phyloP scores from a whole-genome alignment of 2,888 invertebrate genomes.

The Lycocerus yunnanus region DNA sequence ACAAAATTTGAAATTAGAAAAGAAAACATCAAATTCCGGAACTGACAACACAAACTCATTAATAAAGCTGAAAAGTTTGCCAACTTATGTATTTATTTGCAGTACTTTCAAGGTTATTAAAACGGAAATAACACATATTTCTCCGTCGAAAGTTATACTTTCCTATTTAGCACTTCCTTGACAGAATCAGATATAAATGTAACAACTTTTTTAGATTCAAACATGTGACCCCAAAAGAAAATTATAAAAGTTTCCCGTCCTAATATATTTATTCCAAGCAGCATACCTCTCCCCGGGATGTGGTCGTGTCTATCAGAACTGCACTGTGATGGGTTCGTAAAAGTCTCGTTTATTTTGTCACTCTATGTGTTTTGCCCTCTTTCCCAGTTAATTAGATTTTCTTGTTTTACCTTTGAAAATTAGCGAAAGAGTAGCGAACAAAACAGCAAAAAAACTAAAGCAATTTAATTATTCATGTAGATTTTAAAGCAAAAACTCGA shows the following conservation, averaged over 20 bases:
- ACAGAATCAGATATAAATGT: slow-evolving; percentile 15
- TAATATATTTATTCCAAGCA: background rate
- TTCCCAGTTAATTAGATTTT: background rate
- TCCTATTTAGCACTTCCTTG: slow-evolving; percentile 17
- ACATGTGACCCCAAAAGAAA: background rate
- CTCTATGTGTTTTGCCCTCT: background rate
- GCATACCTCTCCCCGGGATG: background rate
- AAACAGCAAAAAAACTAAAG: background rate
- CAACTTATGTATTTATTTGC: background rate
- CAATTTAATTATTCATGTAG: background rate
- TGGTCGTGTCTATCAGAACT: too few species aligned
- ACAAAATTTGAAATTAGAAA: background rate
- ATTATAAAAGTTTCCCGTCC: background rate
- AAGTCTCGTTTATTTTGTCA: background rate
- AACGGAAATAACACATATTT: slow-evolving; percentile 17
- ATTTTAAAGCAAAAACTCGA: background rate
- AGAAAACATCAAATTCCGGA: background rate
- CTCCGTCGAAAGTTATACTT: slow-evolving; percentile 20
- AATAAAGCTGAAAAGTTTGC: background rate
- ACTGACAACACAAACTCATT: background rate
- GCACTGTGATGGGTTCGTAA: background rate
- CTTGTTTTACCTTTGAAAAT: background rate
- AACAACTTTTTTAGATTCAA: background rate
- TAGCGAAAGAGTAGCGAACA: background rate
- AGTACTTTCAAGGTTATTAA: slow-evolving; percentile 13